Percentiles rank a stretch among this genome's conserved stretches.
Evolutionary conservation across 2,888 invertebrate genomes (phyloP).

Genomic region (Lacanobia wlatinum): DNA sequence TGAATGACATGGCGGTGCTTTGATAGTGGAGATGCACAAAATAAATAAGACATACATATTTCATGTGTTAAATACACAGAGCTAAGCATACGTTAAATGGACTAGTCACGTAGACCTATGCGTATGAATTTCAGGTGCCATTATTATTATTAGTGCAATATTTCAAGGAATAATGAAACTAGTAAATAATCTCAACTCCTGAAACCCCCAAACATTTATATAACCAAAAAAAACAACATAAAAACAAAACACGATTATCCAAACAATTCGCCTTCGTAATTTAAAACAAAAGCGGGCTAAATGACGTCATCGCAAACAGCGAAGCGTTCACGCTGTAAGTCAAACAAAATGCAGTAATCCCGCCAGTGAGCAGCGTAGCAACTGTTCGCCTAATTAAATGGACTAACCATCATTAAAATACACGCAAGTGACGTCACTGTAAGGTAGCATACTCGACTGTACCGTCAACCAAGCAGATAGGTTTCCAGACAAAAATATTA

Average conservation of each 20-base stretch:
- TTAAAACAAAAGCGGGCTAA: slow-evolving; percentile 42
- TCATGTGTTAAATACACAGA: no score
- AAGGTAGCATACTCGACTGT: slow-evolving; percentile 60
- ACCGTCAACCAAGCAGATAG: slow-evolving; percentile 5
- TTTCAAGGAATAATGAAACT: no score
- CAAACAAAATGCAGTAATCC: slow-evolving; percentile 57
- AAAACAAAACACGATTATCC: slow-evolving; percentile 31
- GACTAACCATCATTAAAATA: slow-evolving; percentile 61
- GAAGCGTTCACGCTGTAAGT: slow-evolving; percentile 31
- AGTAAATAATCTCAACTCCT: neutral
- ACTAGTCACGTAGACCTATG: no score
- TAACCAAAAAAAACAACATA: neutral
- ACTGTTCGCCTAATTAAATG: slow-evolving; percentile 62
- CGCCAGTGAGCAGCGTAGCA: slow-evolving; percentile 42
- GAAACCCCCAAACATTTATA: neutral
- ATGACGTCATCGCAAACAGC: slow-evolving; percentile 43
- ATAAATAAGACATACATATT: no score
- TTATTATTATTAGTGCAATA: no score
- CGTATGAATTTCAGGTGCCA: no score
- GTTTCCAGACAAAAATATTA: neutral
- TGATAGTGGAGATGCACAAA: no score
- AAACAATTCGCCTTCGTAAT: slow-evolving; percentile 26
- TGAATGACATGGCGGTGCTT: no score
- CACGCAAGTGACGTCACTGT: slow-evolving; percentile 60
- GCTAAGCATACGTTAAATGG: no score